Conservation (phyloP, 1,140 invertebrate genomes). For the Monochamus saltuarius region DNA sequence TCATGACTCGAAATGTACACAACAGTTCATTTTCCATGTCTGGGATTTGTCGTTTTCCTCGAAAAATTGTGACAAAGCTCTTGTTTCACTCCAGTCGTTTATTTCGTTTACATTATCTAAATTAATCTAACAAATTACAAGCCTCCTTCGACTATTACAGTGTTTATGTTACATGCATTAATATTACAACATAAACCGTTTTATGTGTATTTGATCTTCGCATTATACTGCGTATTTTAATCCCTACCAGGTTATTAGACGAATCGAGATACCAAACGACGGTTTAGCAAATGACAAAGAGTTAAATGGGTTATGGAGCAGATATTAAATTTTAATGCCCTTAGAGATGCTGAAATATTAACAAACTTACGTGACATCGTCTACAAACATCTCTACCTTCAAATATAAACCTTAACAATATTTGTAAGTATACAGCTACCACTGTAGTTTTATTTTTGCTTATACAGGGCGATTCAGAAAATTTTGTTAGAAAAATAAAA, state of each 20-base stretch:
- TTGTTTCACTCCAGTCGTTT: not conserved
- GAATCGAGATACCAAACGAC: too few relatives aligned
- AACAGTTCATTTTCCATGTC: not conserved
- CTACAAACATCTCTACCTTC: too few relatives aligned
- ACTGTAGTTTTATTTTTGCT: too few relatives aligned
- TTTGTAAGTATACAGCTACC: too few relatives aligned
- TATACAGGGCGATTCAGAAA: too few relatives aligned
- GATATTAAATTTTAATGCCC: too few relatives aligned
- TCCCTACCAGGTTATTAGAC: not conserved
- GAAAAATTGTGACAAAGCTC: slow-evolving; percentile 10
- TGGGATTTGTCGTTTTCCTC: slow-evolving; percentile 1
- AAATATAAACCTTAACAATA: too few relatives aligned
- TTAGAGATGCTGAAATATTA: too few relatives aligned
- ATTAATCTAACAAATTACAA: slow-evolving; percentile 37
- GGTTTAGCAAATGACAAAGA: too few relatives aligned
- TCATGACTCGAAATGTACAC: not conserved
- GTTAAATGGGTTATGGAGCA: too few relatives aligned
- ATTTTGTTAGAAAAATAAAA: too few relatives aligned
- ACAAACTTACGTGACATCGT: too few relatives aligned
- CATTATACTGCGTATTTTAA: slow-evolving; percentile 16
- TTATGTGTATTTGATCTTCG: slow-evolving; percentile 28
- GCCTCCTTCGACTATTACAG: slow-evolving; percentile 11
- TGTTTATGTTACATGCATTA: slow-evolving; percentile 27
- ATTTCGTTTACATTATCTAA: slow-evolving; percentile 35
- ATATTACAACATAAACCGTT: slow-evolving; percentile 31